Conservation (phyloP, 2,888 invertebrate genomes). For the Pyrocoelia pectoralis region DNA sequence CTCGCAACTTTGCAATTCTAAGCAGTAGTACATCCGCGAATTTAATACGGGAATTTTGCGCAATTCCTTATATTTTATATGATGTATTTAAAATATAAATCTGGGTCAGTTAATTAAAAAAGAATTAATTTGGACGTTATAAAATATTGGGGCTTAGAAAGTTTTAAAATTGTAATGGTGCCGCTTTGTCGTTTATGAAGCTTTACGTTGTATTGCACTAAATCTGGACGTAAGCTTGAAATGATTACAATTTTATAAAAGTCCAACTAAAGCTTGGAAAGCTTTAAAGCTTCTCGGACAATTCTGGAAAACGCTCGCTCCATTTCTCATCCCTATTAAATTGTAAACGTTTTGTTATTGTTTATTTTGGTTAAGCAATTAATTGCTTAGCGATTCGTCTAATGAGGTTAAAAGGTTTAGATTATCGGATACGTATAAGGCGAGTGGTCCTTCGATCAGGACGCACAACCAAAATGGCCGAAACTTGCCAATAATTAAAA, state of each 20-base stretch:
- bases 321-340: no score
- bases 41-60: background rate
- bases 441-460: no score
- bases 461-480: background rate
- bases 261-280: background rate
- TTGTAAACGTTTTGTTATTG: no score
- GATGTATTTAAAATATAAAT: background rate
- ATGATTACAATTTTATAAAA: constrained; percentile 24
- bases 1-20: background rate
- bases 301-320: no score
- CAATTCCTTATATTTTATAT: background rate
- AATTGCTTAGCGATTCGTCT: no score
- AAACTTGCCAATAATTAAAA: constrained; percentile 6
- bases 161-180: background rate
- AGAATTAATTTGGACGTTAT: constrained; percentile 3
- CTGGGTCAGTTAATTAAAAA: background rate
- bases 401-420: no score
- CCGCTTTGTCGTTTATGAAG: constrained; percentile 11
- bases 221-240: constrained; percentile 18
- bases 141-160: background rate
- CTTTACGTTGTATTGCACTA: constrained; percentile 14
- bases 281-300: constrained; percentile 14
- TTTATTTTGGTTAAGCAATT: no score
- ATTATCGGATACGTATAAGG: no score
- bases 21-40: background rate